Conservation (phyloP, 2,888 invertebrate genomes). For the Epirrhoe alternata region DNA sequence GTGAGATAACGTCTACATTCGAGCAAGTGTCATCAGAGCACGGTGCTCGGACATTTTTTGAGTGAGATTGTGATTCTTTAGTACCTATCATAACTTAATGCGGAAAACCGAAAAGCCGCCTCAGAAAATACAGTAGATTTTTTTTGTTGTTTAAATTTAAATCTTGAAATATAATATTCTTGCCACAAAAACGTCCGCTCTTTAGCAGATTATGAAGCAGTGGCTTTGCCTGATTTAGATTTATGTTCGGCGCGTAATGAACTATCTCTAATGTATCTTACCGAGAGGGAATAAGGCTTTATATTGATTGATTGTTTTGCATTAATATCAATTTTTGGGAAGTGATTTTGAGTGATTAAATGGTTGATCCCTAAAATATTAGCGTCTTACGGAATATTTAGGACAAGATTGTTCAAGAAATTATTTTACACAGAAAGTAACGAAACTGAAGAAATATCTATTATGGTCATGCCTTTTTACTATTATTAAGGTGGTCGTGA, state of each 20-base stretch:
- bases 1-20: too few relatives aligned
- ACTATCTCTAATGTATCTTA: constrained; percentile 54
- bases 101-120: too few relatives aligned
- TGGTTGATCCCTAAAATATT: constrained; percentile 19
- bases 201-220: constrained; percentile 75
- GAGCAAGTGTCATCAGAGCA: too few relatives aligned
- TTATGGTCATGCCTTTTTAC: too few relatives aligned
- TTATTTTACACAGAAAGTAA: too few relatives aligned
- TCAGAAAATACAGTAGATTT: too few relatives aligned
- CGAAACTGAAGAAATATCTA: too few relatives aligned
- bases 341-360: constrained; percentile 21
- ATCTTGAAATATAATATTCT: constrained; percentile 55
- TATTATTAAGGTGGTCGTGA: too few relatives aligned
- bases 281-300: constrained; percentile 33
- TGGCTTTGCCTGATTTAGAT: constrained; percentile 72
- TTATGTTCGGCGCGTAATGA: constrained; percentile 68
- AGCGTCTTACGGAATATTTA: neutral
- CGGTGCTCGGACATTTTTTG: too few relatives aligned
- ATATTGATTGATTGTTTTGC: constrained; percentile 43
- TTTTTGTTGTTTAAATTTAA: neutral
- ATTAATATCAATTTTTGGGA: constrained; percentile 43
- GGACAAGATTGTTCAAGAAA: neutral
- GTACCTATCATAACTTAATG: too few relatives aligned
- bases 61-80: too few relatives aligned
- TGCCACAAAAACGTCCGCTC: constrained; percentile 59